A percentile compares a stretch with the other conserved stretches of the same genome.
These are phyloP conservation scores for Coreius guichenoti DNA, from an alignment of 2,797 vertebrate genomes.

Conservation along the genomic window DNA sequence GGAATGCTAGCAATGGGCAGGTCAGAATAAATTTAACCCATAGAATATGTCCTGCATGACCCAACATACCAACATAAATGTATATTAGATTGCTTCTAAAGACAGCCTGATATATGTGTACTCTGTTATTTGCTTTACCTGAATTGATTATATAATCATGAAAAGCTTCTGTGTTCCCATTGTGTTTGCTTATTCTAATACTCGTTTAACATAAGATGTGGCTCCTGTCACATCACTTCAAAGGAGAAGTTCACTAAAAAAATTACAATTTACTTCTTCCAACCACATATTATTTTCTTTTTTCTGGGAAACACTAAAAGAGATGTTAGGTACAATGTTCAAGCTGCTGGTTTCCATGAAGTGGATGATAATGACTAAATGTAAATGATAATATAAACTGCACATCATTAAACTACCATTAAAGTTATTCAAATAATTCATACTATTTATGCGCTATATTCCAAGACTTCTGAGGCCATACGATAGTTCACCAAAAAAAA, in stretches of 20 bases:
- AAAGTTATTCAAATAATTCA: not conserved
- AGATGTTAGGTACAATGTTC: not conserved
- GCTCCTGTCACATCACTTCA: not conserved
- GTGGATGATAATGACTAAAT: not conserved
- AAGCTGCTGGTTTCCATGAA: not conserved
- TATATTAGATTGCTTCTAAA: not conserved
- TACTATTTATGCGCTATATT: not conserved
- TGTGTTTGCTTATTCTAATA: constrained; percentile 2
- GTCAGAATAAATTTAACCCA: constrained; percentile 60
- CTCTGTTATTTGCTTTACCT: not conserved
- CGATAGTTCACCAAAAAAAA: not conserved
- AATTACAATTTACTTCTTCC: not conserved
- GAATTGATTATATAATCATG: not conserved
- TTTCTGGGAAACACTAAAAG: not conserved
- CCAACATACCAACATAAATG: not conserved
- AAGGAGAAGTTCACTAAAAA: not conserved
- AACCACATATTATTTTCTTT: not conserved
- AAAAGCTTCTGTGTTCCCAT: not conserved
- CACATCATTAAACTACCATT: not conserved
- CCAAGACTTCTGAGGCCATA: not conserved
- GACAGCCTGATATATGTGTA: not conserved
- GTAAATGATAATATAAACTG: not conserved
- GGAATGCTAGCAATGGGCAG: constrained; percentile 79
- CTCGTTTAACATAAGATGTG: not conserved
- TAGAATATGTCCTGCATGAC: not conserved